A percentile compares a stretch with the other conserved stretches of the same genome.
These are phyloP conservation scores for Limulus polyphemus DNA, from an alignment of 2,888 invertebrate species.

Conservation along the genomic window DNA sequence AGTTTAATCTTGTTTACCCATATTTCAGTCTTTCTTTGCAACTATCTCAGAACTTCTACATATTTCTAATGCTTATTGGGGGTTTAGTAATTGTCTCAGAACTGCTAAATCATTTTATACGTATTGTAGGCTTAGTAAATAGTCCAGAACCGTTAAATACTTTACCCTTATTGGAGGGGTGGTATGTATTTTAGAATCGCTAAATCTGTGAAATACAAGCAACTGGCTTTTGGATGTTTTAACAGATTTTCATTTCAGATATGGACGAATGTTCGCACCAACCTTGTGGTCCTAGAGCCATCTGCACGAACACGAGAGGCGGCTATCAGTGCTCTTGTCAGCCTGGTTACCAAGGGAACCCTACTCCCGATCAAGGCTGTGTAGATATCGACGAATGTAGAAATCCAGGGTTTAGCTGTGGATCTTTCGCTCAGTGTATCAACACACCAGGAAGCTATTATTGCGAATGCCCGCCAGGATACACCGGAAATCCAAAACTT, in stretches of 20 bases:
- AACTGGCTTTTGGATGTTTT: too few species aligned
- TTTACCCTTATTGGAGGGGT: too few species aligned
- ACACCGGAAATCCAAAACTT: slow-evolving; percentile 58
- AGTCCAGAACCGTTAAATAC: too few species aligned
- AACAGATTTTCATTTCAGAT: slow-evolving; percentile 14
- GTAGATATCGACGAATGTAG: slow-evolving; percentile 46
- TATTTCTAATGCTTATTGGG: too few species aligned
- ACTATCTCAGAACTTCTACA: too few species aligned
- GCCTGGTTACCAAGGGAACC: slow-evolving; percentile 40
- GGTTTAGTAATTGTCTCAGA: too few species aligned
- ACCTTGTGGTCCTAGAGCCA: slow-evolving; percentile 64
- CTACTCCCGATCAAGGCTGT: slow-evolving; percentile 36
- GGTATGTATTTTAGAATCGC: too few species aligned
- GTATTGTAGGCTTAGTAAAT: too few species aligned
- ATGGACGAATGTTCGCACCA: slow-evolving; percentile 34
- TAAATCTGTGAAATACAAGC: too few species aligned
- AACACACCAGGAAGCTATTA: slow-evolving; percentile 65
- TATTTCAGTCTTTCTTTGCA: too few species aligned
- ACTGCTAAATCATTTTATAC: too few species aligned
- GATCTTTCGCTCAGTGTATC: slow-evolving; percentile 63
- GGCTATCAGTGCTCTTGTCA: slow-evolving; percentile 69
- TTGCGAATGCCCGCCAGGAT: slow-evolving; percentile 64
- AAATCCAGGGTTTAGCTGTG: slow-evolving; percentile 46
- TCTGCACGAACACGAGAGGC: slow-evolving; percentile 65
- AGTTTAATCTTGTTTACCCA: too few species aligned